Base-by-base conservation (phyloP, 2,113 vertebrate species). In the Taurulus bubalis region DNA sequence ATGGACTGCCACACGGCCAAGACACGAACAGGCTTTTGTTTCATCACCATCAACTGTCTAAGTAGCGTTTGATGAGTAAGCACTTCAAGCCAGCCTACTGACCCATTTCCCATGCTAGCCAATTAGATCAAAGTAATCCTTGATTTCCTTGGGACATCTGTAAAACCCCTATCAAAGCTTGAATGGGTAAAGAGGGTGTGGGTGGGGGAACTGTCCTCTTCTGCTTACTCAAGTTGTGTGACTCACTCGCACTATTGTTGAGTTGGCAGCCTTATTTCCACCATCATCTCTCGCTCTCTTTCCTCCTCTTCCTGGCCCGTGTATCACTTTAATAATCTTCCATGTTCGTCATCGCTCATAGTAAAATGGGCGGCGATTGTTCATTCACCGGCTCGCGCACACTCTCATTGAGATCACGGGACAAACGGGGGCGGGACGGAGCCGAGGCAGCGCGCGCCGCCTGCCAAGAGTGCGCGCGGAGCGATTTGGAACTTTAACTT, bases 361-460 rank as follows among this genome's bases (percentile, higher is more conserved):
- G 91, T 91, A 89, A 90, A 91, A 87, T 79, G 80, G 93, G 85
- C 79, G 89, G 88, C 28, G 89, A 82, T 87, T 89, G 86, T 92
- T 93, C 91, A 91, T 91, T 90, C 89, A 89, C 47, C 47, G 49
- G 67, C 60, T 9, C 75, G 40, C 60, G 58, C 72, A 64, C 84
- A 40, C 88, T 75, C 28, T 62, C 22, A 45, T 56, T 84, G 64
- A 73, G 84, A 85, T 90, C 88, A 74, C 84, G 87, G 84, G 91
- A 83, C 77, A 77, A 68, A 85, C 53, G 85, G 87, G 80, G 84
- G 91, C 74, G 92, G 89, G 69, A 64, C 65, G 63, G 85, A 38
- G 70, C 75, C 68, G 91, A 86, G 71, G 70, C 75, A 69, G 62
- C 63, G 45, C 63, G 45, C 63, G 26, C 66, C 51, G 55, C 10